phyloP scores from a whole-genome alignment of 2,888 invertebrate species.

The Drosophila falleni region DNA sequence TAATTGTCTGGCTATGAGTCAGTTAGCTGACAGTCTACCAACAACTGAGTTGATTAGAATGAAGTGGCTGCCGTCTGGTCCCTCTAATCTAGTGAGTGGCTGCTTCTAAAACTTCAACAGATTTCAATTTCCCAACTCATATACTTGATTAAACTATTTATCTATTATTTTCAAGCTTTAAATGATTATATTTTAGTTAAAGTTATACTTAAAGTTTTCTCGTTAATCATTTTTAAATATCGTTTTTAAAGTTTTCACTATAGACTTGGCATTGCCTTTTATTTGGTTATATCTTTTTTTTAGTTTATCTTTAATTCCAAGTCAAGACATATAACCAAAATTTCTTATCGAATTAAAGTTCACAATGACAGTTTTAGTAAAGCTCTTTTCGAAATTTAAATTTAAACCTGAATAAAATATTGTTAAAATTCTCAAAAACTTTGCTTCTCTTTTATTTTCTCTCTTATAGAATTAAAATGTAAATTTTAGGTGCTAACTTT shows the following conservation, averaged over 20 bases:
- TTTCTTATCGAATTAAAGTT: no score
- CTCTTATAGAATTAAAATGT: no score
- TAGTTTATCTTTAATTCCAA: no score
- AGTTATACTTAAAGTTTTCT: not conserved
- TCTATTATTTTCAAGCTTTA: not conserved
- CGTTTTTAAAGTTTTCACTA: not conserved
- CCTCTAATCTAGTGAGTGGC: slow-evolving; percentile 22
- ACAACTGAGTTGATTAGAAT: slow-evolving; percentile 68
- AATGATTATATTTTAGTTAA: not conserved
- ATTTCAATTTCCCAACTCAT: slow-evolving; percentile 44
- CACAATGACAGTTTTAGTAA: no score
- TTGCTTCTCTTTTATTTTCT: no score
- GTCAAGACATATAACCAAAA: no score
- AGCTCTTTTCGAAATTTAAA: no score
- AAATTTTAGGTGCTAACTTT: no score
- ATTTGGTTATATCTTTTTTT: not conserved
- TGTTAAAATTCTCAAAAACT: no score
- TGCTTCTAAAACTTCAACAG: slow-evolving; percentile 27
- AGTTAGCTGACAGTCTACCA: slow-evolving; percentile 53
- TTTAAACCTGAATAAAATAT: no score
- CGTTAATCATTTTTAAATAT: not conserved
- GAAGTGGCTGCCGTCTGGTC: slow-evolving; percentile 49
- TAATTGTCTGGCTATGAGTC: slow-evolving; percentile 60
- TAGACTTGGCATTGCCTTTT: not conserved
- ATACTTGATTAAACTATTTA: not conserved